Percentiles rank a stretch among this genome's conserved stretches.
Evolutionary conservation across 2,113 vertebrate genomes (phyloP).

Genomic region (Tenrec ecaudatus): DNA sequence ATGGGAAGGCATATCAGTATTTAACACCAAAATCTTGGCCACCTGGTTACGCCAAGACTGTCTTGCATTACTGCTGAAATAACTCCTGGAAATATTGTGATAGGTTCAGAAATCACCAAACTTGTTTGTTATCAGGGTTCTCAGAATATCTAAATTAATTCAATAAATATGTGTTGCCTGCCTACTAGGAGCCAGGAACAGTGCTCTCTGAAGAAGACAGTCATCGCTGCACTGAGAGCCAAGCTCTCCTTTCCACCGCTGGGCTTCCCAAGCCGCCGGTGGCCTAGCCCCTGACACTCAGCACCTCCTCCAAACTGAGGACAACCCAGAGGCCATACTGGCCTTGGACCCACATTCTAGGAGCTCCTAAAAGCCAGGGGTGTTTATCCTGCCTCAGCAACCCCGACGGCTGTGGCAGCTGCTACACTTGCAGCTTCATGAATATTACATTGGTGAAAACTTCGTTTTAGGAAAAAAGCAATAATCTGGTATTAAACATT

Average conservation of each 20-base stretch:
- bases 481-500: neutral
- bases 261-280: neutral
- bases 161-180: neutral
- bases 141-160: neutral
- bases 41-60: constrained; percentile 31
- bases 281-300: neutral
- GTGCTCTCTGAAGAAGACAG: neutral
- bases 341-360: constrained; percentile 51
- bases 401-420: neutral
- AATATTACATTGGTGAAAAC: constrained; percentile 27
- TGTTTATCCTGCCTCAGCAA: neutral
- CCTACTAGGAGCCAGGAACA: neutral
- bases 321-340: neutral
- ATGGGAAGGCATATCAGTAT: neutral
- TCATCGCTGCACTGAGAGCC: neutral
- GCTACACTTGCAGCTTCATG: neutral
- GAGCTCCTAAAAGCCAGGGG: constrained; percentile 1
- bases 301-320: neutral
- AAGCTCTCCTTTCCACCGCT: neutral
- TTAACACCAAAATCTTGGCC: constrained; percentile 29
- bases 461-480: constrained; percentile 27
- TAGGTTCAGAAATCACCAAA: constrained; percentile 51
- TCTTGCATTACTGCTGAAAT: neutral
- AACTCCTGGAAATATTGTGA: constrained; percentile 55
- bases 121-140: neutral